phyloP scores from a whole-genome alignment of 2,113 vertebrate genomes.

The Porphyrio hochstetteri region DNA sequence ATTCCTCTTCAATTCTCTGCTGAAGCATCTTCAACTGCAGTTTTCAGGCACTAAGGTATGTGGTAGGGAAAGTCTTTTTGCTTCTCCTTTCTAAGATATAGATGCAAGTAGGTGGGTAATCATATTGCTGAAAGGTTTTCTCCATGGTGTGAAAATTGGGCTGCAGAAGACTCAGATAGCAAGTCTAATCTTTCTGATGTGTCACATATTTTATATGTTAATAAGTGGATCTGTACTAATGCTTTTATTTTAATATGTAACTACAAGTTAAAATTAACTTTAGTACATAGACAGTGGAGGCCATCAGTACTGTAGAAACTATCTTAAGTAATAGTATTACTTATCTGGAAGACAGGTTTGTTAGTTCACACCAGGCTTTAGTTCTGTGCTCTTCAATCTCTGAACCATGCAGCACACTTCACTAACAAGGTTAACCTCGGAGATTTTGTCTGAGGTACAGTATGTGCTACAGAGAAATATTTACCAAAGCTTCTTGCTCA shows the following conservation, averaged over 20 bases:
- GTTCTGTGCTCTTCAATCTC: neutral
- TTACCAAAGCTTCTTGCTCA: neutral
- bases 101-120: neutral
- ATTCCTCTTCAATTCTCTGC: neutral
- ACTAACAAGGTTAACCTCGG: neutral
- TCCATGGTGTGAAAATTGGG: neutral
- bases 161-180: too few species aligned
- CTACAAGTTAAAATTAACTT: too few species aligned
- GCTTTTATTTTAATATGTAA: neutral
- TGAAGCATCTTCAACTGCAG: neutral
- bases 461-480: neutral
- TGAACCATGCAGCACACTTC: neutral
- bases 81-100: neutral
- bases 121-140: neutral
- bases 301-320: neutral
- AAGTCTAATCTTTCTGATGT: neutral
- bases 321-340: neutral
- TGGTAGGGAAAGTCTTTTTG: neutral
- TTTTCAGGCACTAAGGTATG: neutral
- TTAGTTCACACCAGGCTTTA: neutral
- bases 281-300: neutral
- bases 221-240: neutral
- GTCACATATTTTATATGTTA: fast-evolving
- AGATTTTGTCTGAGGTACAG: neutral
- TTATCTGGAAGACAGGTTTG: neutral